Evolutionary conservation across 2,888 invertebrate species (phyloP), one percentile per base, ranked within the genome.

Genomic region (Hymenopus coronatus): DNA sequence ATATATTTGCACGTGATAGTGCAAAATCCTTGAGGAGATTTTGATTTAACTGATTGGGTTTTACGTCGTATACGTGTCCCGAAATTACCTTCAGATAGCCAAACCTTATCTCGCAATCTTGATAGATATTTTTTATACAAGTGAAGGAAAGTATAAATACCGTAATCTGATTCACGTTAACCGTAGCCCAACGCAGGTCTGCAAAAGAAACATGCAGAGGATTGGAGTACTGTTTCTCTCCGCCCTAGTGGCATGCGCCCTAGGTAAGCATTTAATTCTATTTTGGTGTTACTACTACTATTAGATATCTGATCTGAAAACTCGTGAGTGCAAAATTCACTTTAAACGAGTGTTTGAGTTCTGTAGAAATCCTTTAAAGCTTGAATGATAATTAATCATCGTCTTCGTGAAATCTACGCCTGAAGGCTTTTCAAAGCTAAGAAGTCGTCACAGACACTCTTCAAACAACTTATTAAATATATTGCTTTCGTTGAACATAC

Each of bases 211-310:
- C 54, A 70, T 70, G 54, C 25, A 70, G 20, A 70, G 14, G 20
- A 54, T 84, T 28, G 28, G 33, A 28, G 27, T 33, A 8, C 28
- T 88, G 7, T 83, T 88, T 40, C 82, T 88, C 20, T 54, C 88
- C 30, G 70, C 88, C 46, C 15, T 83, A 25, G 88, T 88, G 84
- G 88, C 70, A 25, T 88, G 88, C 28, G 83, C 83, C 8, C 28
- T 88, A 1, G 88, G 88, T 88, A 88, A 84, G 82, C 28, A 28
- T 82, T 12, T 33, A 6, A 25, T 28, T 70, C 2, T 12, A 40
- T 14, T 15, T 25, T 28, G 15, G 4, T 4, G 20, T 70, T 70
- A 14, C 33, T n/a, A n/a, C n/a, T 40, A 12, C 40, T 33, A 12
- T 40, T 40, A 40, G 40, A 40, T 12, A 40, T 40, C 40, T 40